These are phyloP conservation scores for Mormoops blainvillei DNA, from an alignment of 2,113 vertebrate genomes.

Conservation along the genomic window DNA sequence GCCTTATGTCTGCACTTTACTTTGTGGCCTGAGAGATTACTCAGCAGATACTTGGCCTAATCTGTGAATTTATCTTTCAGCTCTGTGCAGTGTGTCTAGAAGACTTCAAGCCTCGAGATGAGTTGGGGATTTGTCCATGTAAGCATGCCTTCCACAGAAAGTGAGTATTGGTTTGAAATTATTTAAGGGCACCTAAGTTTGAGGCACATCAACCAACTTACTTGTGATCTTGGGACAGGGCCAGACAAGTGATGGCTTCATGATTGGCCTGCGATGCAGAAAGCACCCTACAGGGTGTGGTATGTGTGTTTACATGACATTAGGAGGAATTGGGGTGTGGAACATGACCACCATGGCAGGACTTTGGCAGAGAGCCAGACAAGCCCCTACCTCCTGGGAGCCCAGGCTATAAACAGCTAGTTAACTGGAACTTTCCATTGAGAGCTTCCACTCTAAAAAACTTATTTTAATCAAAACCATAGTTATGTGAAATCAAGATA, in stretches of 20 bases:
- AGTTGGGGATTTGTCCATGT: slow-evolving; percentile 98
- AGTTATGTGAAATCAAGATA: slow-evolving; percentile 3
- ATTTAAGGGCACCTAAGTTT: not conserved
- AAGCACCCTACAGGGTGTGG: not conserved
- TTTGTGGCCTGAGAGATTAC: not conserved
- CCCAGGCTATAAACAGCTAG: not conserved
- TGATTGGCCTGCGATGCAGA: not conserved
- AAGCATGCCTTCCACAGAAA: slow-evolving; percentile 99
- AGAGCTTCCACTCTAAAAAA: slow-evolving; percentile 12
- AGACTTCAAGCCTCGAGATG: slow-evolving; percentile 98
- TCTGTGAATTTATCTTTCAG: slow-evolving; percentile 75
- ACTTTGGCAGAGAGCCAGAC: not conserved
- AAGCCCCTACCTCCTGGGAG: not conserved
- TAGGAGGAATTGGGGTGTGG: not conserved
- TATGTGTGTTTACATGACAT: not conserved
- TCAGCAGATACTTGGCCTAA: not conserved
- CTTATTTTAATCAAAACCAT: slow-evolving; percentile 6
- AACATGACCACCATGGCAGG: not conserved
- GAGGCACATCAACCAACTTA: not conserved
- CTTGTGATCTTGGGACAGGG: not conserved
- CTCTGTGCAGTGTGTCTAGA: slow-evolving; percentile 98
- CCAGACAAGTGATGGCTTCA: not conserved
- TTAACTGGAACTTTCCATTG: slow-evolving; percentile 15
- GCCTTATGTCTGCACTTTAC: not conserved
- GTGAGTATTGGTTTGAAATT: slow-evolving; percentile 81